Evolutionary conservation across 2,797 vertebrate genomes (phyloP).

Genomic region (Sebastes hubbsi): DNA sequence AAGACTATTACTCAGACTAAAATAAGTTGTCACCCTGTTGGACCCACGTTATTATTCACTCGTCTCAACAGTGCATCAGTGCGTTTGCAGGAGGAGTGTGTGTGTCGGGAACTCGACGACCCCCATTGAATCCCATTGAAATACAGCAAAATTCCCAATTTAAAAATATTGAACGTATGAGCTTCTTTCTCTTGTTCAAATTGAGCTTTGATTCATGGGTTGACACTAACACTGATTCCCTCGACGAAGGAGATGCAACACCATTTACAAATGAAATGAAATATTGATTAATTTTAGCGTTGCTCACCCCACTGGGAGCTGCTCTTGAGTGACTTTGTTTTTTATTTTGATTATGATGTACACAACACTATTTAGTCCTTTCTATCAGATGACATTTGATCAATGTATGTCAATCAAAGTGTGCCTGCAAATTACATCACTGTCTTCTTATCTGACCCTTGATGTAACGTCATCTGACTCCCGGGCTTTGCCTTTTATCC

Average conservation of each 20-base stretch:
- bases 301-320: background rate
- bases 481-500: background rate
- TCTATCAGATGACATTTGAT: conserved; percentile 21
- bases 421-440: background rate
- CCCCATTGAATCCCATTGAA: background rate
- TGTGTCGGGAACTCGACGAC: background rate
- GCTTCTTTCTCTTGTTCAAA: background rate
- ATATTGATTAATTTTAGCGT: conserved; percentile 33
- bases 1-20: conserved; percentile 65
- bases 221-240: background rate
- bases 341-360: conserved; percentile 16
- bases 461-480: background rate
- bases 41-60: conserved; percentile 22
- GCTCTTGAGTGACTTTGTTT: conserved; percentile 21
- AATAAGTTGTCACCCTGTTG: conserved; percentile 44
- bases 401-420: conserved; percentile 22
- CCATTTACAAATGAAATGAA: conserved; percentile 33
- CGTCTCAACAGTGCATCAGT: conserved; percentile 4
- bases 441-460: conserved; percentile 4
- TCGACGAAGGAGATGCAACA: background rate
- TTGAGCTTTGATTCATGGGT: conserved; percentile 6
- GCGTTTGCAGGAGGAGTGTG: background rate
- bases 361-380: conserved; percentile 5
- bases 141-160: background rate
- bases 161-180: background rate